phyloP scores from a whole-genome alignment of 2,797 vertebrate genomes.

The Lemur catta region DNA sequence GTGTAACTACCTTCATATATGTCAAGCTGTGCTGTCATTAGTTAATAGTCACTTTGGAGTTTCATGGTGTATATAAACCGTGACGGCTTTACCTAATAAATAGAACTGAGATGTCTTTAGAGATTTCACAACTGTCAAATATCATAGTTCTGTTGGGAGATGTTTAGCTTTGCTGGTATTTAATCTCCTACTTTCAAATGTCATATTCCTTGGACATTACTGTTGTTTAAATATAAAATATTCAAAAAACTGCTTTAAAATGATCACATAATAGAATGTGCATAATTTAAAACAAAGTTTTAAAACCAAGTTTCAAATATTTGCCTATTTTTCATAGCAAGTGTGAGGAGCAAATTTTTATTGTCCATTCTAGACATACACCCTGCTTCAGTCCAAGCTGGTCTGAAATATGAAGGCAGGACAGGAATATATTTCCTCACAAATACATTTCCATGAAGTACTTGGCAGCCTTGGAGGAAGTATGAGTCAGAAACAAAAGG shows the following conservation, averaged over 20 bases:
- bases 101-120: conserved; percentile 31
- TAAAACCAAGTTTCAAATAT: background rate
- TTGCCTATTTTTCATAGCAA: background rate
- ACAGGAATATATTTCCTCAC: background rate
- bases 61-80: conserved; percentile 21
- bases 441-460: background rate
- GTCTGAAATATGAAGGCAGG: background rate
- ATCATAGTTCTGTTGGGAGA: background rate
- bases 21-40: background rate
- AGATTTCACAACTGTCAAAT: conserved; percentile 57
- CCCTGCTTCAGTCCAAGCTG: background rate
- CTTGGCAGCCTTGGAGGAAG: background rate
- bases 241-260: background rate
- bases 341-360: background rate
- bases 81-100: conserved; percentile 36
- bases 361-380: background rate
- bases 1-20: conserved; percentile 5
- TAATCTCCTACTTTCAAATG: conserved; percentile 18
- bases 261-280: background rate
- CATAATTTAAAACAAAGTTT: background rate
- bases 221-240: background rate
- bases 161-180: conserved; percentile 16
- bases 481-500: background rate
- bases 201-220: background rate
- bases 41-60: conserved; percentile 19